A percentile compares a stretch with the other conserved stretches of the same genome.
These are phyloP conservation scores for Drosophila aldrichi DNA, from an alignment of 2,888 invertebrate genomes.

Conservation along the genomic window DNA sequence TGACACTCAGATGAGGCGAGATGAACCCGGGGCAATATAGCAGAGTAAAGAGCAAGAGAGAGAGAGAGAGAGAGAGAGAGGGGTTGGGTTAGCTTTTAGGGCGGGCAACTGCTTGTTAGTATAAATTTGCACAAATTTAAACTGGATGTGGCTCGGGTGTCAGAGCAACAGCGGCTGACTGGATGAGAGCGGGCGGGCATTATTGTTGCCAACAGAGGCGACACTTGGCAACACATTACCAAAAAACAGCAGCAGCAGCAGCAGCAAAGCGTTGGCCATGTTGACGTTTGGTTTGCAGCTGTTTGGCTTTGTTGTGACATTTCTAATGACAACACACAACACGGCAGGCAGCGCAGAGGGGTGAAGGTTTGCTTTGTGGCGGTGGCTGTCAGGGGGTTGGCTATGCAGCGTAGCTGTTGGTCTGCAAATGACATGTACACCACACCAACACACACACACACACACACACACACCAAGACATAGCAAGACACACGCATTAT, in stretches of 20 bases:
- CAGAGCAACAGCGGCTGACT: background rate
- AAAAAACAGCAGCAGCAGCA: constrained; percentile 35
- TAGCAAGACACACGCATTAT: constrained; percentile 1
- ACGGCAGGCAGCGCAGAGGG: constrained; percentile 26
- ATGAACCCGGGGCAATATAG: background rate
- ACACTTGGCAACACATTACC: constrained; percentile 61
- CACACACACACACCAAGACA: background rate
- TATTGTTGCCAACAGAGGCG: constrained; percentile 44
- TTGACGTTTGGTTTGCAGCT: constrained; percentile 74
- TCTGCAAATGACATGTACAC: constrained; percentile 69
- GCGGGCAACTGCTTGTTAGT: constrained; percentile 52
- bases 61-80: background rate
- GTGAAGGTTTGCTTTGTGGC: background rate
- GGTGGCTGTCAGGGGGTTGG: background rate
- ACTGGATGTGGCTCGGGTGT: constrained; percentile 18
- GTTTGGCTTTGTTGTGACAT: constrained; percentile 80
- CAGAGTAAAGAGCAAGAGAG: background rate
- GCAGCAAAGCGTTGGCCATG: constrained; percentile 52
- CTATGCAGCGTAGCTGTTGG: constrained; percentile 35
- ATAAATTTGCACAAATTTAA: constrained; percentile 67
- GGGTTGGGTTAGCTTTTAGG: background rate
- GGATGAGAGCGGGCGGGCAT: background rate
- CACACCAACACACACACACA: constrained; percentile 25
- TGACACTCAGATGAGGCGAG: constrained; percentile 42
- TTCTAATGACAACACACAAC: constrained; percentile 78